Evolutionary conservation across 2,888 invertebrate species (phyloP), one percentile per base, ranked within the genome.

Genomic region (Coecobrya sp.): DNA sequence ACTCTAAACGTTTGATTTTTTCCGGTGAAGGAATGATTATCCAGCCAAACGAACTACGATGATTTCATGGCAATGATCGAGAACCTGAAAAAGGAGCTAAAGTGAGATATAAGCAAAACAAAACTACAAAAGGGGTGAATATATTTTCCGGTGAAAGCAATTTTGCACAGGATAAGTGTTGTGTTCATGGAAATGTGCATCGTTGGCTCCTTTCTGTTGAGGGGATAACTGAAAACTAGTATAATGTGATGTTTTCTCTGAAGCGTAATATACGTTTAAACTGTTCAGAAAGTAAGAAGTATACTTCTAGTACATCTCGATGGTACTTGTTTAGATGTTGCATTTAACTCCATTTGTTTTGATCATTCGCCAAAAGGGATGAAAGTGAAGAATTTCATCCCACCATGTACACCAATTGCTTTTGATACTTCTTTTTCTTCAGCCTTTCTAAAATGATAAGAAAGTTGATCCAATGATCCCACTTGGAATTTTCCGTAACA

Each of bases 401-500:
- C 36, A 36, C 13, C n/a, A 25, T 36, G 30, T 36, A 22, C 2
- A 73, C 1, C 45, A 73, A 73, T 45, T 70, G 70, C 36, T 70
- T 42, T 73, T 73, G 36, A n/a, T 16, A 70, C 36, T 73, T 19
- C 11, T 45, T 45, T 19, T 73, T 73, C 49, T 49, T 49, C 11
- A 13, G 8, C 19, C 55, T 36, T 16, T 8, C 5, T 70, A 36
- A 27, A 27, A 65, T 65, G 70, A 36, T 30, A 76, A 49, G 76
- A 76, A 49, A 76, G 52, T 52, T 52, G 49, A 76, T 76, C 76
- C 76, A 76, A 52, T 49, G 49, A 49, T 76, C 49, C 52, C 52
- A 13, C 45, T 19, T 19, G 73, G 73, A 73, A 45, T 73, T 73
- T 73, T 73, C 45, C 10, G 49, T 52, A 25, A 49, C 49, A 73